Percentiles rank a stretch among this genome's conserved stretches.
Conservation (phyloP, 30 jellyfish, hydroid and myxozoan genomes). For the Chrysaora quinquecirrha region DNA sequence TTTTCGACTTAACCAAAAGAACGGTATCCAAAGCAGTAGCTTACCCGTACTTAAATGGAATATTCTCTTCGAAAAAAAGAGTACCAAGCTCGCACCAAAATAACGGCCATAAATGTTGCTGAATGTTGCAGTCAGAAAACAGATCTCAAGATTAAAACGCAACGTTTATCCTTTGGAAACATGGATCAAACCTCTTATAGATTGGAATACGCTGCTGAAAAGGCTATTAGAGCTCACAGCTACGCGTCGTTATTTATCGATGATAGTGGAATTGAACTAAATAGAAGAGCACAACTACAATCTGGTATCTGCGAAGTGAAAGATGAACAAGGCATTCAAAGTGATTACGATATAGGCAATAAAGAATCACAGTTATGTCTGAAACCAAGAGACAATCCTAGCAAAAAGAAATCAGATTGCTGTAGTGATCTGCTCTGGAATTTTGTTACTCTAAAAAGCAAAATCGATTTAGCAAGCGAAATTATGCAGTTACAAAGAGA, state of each 20-base stretch:
- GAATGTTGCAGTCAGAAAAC: too few relatives aligned
- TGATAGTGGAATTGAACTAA: slow-evolving; percentile 3
- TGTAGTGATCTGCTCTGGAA: neutral
- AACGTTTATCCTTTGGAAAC: too few relatives aligned
- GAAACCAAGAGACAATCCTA: neutral
- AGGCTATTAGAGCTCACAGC: too few relatives aligned
- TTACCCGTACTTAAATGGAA: too few relatives aligned
- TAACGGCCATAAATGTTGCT: too few relatives aligned
- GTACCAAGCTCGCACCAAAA: too few relatives aligned
- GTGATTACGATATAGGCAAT: neutral
- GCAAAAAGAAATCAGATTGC: neutral
- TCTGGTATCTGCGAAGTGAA: neutral
- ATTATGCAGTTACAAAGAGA: neutral
- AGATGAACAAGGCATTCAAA: neutral
- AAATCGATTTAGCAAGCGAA: neutral
- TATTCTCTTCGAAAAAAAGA: too few relatives aligned
- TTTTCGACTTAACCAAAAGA: too few relatives aligned
- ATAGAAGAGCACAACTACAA: neutral
- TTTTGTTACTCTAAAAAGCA: neutral
- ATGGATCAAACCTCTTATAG: too few relatives aligned
- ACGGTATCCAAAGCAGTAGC: too few relatives aligned
- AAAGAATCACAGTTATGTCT: neutral
- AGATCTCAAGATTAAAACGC: too few relatives aligned
- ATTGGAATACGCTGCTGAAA: too few relatives aligned
- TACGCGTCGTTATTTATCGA: neutral